Conservation (phyloP, 2,888 invertebrate genomes). For the Sturmia bella region DNA sequence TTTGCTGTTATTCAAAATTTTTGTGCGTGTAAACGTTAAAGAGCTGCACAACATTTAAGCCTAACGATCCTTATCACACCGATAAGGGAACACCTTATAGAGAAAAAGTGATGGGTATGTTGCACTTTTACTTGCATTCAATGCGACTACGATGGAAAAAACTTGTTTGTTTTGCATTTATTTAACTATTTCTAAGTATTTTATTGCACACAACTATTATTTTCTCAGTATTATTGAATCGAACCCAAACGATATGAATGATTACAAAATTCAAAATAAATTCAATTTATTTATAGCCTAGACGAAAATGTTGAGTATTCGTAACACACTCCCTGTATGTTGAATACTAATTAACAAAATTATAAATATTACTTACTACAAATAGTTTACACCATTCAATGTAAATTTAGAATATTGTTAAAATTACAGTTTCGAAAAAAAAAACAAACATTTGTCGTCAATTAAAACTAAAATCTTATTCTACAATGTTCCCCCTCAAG, state of each 20-base stretch:
- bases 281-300: conserved; percentile 1
- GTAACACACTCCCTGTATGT: not conserved
- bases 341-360: conserved; percentile 35
- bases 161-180: not conserved
- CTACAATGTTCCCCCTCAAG: not conserved
- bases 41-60: too few species aligned
- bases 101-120: too few species aligned
- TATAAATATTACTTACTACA: not conserved
- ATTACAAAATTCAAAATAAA: conserved; percentile 21
- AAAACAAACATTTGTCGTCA: conserved; percentile 13
- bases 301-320: conserved; percentile 6
- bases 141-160: too few species aligned
- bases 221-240: conserved; percentile 19
- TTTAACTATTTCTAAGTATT: not conserved
- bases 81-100: too few species aligned
- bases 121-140: too few species aligned
- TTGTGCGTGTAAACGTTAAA: too few species aligned
- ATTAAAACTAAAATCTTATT: conserved; percentile 10
- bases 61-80: too few species aligned
- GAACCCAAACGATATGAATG: not conserved
- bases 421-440: not conserved
- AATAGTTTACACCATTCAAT: not conserved
- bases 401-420: not conserved
- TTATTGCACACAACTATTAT: too few species aligned
- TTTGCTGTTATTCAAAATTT: too few species aligned